A percentile compares a stretch with the other conserved stretches of the same genome.
Evolutionary conservation across 2,797 vertebrate genomes (phyloP).

Genomic region (Tolypeutes matacus): DNA sequence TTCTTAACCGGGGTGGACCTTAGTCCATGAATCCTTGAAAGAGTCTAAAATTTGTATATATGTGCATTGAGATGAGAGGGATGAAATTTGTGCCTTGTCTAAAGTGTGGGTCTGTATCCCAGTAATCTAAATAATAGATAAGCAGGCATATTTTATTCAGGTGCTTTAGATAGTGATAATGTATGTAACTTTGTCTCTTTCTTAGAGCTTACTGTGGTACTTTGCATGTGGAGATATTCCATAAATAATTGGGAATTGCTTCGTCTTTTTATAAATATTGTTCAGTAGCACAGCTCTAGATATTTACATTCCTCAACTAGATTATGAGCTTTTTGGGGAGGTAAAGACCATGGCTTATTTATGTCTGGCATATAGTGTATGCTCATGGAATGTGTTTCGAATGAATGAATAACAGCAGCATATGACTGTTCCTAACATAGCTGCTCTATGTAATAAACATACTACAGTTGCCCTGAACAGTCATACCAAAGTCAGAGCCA

Average conservation of each 20-base stretch:
- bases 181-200: constrained; percentile 26
- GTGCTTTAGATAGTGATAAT: constrained; percentile 22
- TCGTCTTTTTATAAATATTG: constrained; percentile 3
- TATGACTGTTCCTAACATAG: not conserved
- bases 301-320: not conserved
- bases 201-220: not conserved
- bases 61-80: not conserved
- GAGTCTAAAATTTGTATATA: constrained; percentile 5
- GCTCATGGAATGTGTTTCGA: constrained; percentile 3
- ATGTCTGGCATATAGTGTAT: not conserved
- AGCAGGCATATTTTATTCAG: not conserved
- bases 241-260: constrained; percentile 61
- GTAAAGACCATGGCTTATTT: constrained; percentile 32
- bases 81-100: constrained; percentile 27
- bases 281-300: not conserved
- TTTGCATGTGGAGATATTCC: not conserved
- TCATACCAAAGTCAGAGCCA: not conserved
- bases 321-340: constrained; percentile 15
- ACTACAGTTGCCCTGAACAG: not conserved
- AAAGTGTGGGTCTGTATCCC: constrained; percentile 9
- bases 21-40: constrained; percentile 17
- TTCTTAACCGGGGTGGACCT: constrained; percentile 7
- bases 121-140: not conserved
- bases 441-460: not conserved
- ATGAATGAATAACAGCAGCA: not conserved